A percentile compares a stretch with the other conserved stretches of the same genome.
Conservation (phyloP, 2,797 vertebrate species). For the Pangasius macronema region DNA sequence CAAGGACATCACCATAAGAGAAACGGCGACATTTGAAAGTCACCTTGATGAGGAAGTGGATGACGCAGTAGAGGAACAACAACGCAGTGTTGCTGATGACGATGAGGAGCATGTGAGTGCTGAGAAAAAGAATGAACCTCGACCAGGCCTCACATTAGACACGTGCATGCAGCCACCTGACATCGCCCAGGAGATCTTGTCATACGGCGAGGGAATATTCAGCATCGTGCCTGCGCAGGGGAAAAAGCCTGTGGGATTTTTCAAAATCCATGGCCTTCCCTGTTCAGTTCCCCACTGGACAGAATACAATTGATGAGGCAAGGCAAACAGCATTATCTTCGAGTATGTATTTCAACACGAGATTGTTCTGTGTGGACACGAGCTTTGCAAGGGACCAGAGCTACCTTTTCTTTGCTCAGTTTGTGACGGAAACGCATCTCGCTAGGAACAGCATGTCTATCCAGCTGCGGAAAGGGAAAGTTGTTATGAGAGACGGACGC, state of each 20-base stretch:
- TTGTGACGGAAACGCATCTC: constrained; percentile 22
- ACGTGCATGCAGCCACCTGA: too few relatives aligned
- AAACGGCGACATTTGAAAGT: too few relatives aligned
- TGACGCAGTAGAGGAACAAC: too few relatives aligned
- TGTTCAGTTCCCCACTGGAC: constrained; percentile 39
- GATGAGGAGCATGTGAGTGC: too few relatives aligned
- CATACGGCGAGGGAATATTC: constrained; percentile 1
- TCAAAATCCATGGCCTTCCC: constrained; percentile 24
- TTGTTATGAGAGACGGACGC: constrained; percentile 38
- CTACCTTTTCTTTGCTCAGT: constrained; percentile 35
- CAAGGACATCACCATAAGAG: too few relatives aligned
- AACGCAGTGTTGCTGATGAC: too few relatives aligned
- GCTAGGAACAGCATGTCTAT: constrained; percentile 39
- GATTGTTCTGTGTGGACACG: constrained; percentile 26
- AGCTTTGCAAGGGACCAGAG: neutral
- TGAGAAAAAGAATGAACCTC: too few relatives aligned
- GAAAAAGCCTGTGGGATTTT: constrained; percentile 37
- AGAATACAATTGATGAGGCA: constrained; percentile 30
- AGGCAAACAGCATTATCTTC: neutral
- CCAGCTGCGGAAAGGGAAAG: constrained; percentile 37
- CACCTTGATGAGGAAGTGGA: too few relatives aligned
- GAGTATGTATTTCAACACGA: constrained; percentile 44
- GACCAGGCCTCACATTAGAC: too few relatives aligned
- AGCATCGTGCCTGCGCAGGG: constrained; percentile 27
- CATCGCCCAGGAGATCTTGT: neutral